Base-by-base conservation (phyloP, 1,140 invertebrate genomes). In the Drosophila funebris region DNA sequence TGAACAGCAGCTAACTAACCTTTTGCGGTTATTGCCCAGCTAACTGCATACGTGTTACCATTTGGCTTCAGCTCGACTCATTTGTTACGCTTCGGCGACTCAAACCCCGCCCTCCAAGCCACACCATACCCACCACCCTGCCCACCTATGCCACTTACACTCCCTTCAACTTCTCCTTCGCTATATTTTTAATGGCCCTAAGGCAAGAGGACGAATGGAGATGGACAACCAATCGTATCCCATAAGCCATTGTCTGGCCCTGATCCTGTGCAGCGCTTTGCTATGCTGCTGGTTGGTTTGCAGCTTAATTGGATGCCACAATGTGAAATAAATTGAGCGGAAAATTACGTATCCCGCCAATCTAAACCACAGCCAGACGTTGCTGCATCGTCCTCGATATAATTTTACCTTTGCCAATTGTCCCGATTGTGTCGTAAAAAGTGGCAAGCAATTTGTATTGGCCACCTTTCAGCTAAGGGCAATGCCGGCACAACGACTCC, bases 251-350 rank as follows among this genome's bases (percentile, higher is more conserved):
- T 72, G 69, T 67, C 76, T 63, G 74, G 39, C 22, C 39, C 16
- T 68, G 44, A 18, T 4, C 73, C 78, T 87, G 73, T 22, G 46
- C 33, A 50, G 16, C 0, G 9, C 7, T 31, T 9, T 31, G 16
- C 27, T 64, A 60, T n/a, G 46, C 67, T 67, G 74, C 44, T 53
- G 14, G 53, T 64, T 67, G 64, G 37, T 14, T 24, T 52, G 24
- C 88, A 90, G 78, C 90, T 91, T 91, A 91, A 91, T 91, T 91
- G 90, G 84, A 84, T 79, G 79, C 90, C 90, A 79, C 90, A 91
- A 91, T 91, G 90, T 84, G 90, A 79, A 91, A 90, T 91, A 90
- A 91, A 91, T 91, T 91, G 90, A 91, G 90, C 90, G 83, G 90
- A 91, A 91, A 91, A 91, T 91, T 91, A 91, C 90, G 90, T 90